These are phyloP conservation scores for Sesia bembeciformis DNA, from an alignment of 2,888 invertebrate genomes.

Conservation along the genomic window DNA sequence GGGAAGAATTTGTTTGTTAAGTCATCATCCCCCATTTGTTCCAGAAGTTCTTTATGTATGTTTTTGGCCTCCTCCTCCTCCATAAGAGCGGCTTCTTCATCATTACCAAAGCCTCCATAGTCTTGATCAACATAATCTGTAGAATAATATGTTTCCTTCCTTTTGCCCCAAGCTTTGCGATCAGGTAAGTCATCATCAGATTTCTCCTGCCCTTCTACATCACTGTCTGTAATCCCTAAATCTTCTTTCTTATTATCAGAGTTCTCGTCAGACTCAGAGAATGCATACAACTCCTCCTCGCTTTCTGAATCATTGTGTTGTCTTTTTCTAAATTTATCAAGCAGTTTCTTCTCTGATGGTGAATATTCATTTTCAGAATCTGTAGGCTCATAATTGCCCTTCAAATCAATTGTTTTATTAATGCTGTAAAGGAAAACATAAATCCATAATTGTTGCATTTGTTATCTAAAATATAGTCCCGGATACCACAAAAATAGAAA, in stretches of 20 bases:
- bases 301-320: constrained; percentile 69
- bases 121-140: constrained; percentile 93
- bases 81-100: constrained; percentile 80
- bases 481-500: no score
- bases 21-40: constrained; percentile 86
- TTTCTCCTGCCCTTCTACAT: constrained; percentile 83
- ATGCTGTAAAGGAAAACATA: constrained; percentile 37
- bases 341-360: constrained; percentile 75
- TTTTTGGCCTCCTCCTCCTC: constrained; percentile 90
- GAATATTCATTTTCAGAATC: constrained; percentile 84
- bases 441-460: not conserved
- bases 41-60: constrained; percentile 83
- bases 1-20: constrained; percentile 77
- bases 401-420: constrained; percentile 47
- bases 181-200: constrained; percentile 83
- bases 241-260: constrained; percentile 61
- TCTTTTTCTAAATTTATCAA: constrained; percentile 75
- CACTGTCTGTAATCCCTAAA: constrained; percentile 77
- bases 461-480: no score
- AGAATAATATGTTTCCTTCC: constrained; percentile 84
- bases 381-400: constrained; percentile 76
- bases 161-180: constrained; percentile 91
- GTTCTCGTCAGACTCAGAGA: constrained; percentile 66
- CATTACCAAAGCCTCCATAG: constrained; percentile 80
- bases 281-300: constrained; percentile 78